phyloP scores from a whole-genome alignment of 2,888 invertebrate genomes.

The Hymenopus coronatus region DNA sequence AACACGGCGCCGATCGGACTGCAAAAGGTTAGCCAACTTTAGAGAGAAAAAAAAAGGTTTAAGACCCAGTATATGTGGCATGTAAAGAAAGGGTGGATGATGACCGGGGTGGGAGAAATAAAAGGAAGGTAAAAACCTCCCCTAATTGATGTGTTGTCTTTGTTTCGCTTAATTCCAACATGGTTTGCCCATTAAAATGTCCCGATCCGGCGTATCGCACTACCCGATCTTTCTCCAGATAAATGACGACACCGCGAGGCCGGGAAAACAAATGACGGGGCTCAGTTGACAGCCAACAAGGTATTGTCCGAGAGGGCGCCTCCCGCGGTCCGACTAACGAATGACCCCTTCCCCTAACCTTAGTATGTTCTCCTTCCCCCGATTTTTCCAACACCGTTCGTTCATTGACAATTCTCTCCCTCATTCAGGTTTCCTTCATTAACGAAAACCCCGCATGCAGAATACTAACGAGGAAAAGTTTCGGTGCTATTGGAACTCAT shows the following conservation, averaged over 20 bases:
- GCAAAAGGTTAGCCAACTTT: neutral
- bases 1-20: neutral
- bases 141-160: conserved; percentile 68
- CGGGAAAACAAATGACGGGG: conserved; percentile 18
- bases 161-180: conserved; percentile 68
- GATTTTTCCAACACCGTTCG: neutral
- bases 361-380: neutral
- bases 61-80: neutral
- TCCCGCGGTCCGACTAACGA: conserved; percentile 29
- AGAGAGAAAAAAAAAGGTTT: neutral
- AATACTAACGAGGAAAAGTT: neutral
- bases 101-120: neutral
- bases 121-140: conserved; percentile 17
- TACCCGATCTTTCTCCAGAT: conserved; percentile 47
- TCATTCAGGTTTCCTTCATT: neutral
- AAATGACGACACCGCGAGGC: conserved; percentile 35
- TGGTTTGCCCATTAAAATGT: conserved; percentile 69
- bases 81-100: neutral
- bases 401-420: neutral
- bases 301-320: conserved; percentile 33
- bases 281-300: conserved; percentile 36
- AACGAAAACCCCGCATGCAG: neutral
- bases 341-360: neutral
- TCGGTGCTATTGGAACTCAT: neutral
- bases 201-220: conserved; percentile 54